A percentile compares a stretch with the other conserved stretches of the same genome.
Evolutionary conservation across 2,113 vertebrate genomes (phyloP).

Genomic region (Podarcis cretensis): DNA sequence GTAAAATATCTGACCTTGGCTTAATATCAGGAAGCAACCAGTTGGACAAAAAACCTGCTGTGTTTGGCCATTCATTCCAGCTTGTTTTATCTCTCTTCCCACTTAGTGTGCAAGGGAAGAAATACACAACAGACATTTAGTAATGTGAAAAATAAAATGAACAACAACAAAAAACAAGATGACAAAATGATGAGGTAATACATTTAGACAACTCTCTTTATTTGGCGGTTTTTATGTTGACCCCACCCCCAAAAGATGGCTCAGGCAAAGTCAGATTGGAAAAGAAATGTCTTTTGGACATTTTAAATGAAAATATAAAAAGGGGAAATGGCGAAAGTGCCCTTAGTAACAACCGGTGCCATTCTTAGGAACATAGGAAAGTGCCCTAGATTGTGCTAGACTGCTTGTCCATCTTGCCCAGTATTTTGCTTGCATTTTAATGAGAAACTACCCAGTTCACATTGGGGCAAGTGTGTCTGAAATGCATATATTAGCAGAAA

Average conservation of each 20-base stretch:
- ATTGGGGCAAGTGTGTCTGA: too few relatives aligned
- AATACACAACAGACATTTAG: background rate
- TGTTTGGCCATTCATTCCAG: background rate
- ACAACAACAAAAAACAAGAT: background rate
- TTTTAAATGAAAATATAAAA: background rate
- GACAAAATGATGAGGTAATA: background rate
- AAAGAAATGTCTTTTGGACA: background rate
- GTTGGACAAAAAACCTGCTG: background rate
- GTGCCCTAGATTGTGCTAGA: background rate
- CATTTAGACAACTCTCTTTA: background rate
- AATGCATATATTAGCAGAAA: too few relatives aligned
- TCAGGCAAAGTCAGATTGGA: background rate
- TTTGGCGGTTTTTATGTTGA: too few relatives aligned
- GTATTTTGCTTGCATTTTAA: background rate
- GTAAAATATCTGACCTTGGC: background rate
- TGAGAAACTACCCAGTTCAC: too few relatives aligned
- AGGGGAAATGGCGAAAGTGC: background rate
- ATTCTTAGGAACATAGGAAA: background rate
- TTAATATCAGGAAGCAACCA: background rate
- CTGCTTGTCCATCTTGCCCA: background rate
- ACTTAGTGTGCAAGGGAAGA: background rate
- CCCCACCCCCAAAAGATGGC: too few relatives aligned
- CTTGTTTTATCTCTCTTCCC: background rate
- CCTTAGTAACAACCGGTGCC: background rate
- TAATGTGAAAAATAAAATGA: background rate